These are phyloP conservation scores for Dolichopus griseipennis DNA, from an alignment of 2,888 invertebrate genomes.

Conservation along the genomic window DNA sequence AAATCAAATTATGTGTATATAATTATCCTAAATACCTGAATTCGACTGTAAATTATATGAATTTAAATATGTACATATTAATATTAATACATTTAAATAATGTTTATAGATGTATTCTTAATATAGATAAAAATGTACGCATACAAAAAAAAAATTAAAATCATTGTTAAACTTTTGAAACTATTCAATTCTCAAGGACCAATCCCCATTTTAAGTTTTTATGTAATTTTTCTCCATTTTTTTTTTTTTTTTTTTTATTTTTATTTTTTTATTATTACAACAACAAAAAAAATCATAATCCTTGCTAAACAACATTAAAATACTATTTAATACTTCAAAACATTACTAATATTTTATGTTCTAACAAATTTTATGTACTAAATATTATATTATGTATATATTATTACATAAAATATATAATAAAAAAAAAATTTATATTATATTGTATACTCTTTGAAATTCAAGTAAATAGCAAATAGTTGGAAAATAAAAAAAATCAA, in stretches of 20 bases:
- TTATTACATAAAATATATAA: neutral
- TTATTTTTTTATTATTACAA: too few species aligned
- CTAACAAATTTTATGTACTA: neutral
- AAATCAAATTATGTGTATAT: too few species aligned
- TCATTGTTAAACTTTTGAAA: neutral
- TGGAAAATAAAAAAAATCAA: neutral
- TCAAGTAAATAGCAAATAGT: neutral
- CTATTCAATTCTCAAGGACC: conserved; percentile 1
- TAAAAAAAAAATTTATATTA: too few species aligned
- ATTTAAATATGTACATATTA: too few species aligned
- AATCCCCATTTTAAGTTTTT: neutral
- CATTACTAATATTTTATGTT: neutral
- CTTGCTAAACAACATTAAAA: conserved; percentile 3
- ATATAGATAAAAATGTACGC: too few species aligned
- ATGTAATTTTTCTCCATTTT: neutral
- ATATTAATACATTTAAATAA: too few species aligned
- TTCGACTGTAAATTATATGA: too few species aligned
- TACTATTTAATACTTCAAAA: neutral
- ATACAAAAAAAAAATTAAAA: neutral
- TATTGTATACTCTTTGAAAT: neutral
- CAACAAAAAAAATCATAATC: too few species aligned
- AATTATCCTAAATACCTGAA: too few species aligned
- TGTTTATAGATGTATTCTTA: too few species aligned
- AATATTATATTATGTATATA: neutral
- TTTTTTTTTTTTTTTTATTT: neutral